A percentile compares a stretch with the other conserved stretches of the same genome.
Conservation (phyloP, 2,888 invertebrate species). For the Temnothorax unifasciatus region DNA sequence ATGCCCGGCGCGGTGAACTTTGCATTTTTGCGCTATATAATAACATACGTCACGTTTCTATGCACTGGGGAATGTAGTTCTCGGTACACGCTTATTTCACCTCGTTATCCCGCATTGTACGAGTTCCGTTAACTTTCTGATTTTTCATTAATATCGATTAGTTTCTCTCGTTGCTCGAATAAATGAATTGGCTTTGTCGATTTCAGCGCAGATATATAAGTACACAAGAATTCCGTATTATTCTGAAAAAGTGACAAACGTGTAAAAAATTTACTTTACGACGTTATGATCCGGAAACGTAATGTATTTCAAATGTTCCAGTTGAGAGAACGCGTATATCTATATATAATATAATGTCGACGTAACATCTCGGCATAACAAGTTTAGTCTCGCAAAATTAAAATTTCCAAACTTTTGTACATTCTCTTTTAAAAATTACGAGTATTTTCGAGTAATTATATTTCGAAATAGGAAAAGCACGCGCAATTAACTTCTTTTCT, state of each 20-base stretch:
- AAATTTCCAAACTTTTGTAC: background rate
- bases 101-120: constrained; percentile 17
- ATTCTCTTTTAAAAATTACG: background rate
- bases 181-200: background rate
- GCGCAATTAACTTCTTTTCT: background rate
- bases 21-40: constrained; percentile 31
- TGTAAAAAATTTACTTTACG: background rate
- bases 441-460: background rate
- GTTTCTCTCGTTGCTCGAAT: background rate
- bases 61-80: constrained; percentile 17
- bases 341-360: background rate
- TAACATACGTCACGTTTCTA: constrained; percentile 49
- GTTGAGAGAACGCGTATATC: background rate
- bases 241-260: background rate
- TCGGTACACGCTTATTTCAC: constrained; percentile 1
- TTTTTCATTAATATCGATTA: constrained; percentile 30
- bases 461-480: background rate
- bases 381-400: background rate
- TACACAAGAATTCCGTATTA: too few species aligned
- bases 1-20: constrained; percentile 50
- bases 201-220: background rate
- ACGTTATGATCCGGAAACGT: background rate
- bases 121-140: background rate
- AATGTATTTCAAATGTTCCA: background rate
- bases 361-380: background rate